Percentiles rank a stretch among this genome's conserved stretches.
These are phyloP conservation scores for Ceuthmochares aereus DNA, from an alignment of 2,113 vertebrate genomes.

Conservation along the genomic window DNA sequence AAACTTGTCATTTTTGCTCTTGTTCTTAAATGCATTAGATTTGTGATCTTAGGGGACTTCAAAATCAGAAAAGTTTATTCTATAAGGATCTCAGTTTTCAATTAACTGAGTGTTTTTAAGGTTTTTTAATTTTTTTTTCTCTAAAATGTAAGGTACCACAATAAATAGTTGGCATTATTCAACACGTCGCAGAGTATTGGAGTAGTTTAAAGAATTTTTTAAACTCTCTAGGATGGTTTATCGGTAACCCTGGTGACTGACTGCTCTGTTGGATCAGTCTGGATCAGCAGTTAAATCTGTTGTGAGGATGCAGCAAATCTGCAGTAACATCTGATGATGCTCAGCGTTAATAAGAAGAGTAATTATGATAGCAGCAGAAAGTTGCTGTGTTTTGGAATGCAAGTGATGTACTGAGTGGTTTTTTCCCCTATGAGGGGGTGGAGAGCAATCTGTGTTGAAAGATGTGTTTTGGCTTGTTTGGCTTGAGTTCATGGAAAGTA, in stretches of 20 bases:
- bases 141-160: neutral
- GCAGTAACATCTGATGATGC: neutral
- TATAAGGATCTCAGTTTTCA: neutral
- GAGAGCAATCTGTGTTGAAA: slow-evolving; percentile 48
- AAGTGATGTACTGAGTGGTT: slow-evolving; percentile 52
- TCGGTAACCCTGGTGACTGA: neutral
- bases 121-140: neutral
- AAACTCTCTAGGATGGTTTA: neutral
- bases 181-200: neutral
- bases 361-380: slow-evolving; percentile 54
- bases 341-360: slow-evolving; percentile 35
- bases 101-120: neutral
- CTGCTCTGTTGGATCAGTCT: neutral
- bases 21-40: neutral
- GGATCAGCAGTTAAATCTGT: neutral
- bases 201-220: neutral
- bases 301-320: neutral
- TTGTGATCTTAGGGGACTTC: neutral
- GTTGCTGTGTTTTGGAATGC: slow-evolving; percentile 68
- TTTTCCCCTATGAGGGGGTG: slow-evolving; percentile 28
- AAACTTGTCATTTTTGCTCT: neutral
- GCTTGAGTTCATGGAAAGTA: slow-evolving; percentile 67
- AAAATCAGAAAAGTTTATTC: neutral
- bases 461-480: slow-evolving; percentile 65
- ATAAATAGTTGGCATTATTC: neutral